phyloP scores from a whole-genome alignment of 2,888 invertebrate genomes.

The Heliconius hortense region DNA sequence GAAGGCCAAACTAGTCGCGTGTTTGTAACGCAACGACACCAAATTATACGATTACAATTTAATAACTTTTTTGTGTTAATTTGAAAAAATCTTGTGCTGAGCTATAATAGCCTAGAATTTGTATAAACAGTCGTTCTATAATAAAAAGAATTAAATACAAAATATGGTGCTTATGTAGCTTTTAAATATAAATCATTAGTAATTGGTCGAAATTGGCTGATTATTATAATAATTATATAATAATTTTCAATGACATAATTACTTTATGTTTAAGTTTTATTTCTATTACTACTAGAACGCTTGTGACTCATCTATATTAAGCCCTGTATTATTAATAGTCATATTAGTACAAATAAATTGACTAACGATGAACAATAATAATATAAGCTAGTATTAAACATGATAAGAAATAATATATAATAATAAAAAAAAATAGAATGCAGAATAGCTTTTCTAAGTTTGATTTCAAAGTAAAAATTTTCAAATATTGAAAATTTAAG shows the following conservation, averaged over 20 bases:
- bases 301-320: conserved; percentile 1
- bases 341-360: background rate
- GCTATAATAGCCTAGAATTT: background rate
- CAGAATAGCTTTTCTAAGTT: background rate
- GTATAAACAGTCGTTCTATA: no score
- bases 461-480: background rate
- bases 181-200: no score
- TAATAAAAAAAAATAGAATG: conserved; percentile 13
- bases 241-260: background rate
- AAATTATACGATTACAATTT: conserved; percentile 14
- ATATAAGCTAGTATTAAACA: conserved; percentile 8
- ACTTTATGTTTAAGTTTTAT: background rate
- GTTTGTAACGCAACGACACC: conserved; percentile 26
- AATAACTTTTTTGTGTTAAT: background rate
- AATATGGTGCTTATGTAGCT: no score
- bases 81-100: background rate
- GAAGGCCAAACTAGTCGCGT: conserved; percentile 31
- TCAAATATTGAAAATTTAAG: no score
- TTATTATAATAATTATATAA: no score
- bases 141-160: no score
- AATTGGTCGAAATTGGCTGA: no score
- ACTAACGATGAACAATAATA: background rate
- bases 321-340: conserved; percentile 1
- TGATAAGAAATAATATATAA: conserved; percentile 18
- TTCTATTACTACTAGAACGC: background rate